A percentile compares a stretch with the other conserved stretches of the same genome.
These are phyloP conservation scores for Pentamera pediparva DNA, from an alignment of 53 echinoderm and acorn worm species.

Conservation along the genomic window DNA sequence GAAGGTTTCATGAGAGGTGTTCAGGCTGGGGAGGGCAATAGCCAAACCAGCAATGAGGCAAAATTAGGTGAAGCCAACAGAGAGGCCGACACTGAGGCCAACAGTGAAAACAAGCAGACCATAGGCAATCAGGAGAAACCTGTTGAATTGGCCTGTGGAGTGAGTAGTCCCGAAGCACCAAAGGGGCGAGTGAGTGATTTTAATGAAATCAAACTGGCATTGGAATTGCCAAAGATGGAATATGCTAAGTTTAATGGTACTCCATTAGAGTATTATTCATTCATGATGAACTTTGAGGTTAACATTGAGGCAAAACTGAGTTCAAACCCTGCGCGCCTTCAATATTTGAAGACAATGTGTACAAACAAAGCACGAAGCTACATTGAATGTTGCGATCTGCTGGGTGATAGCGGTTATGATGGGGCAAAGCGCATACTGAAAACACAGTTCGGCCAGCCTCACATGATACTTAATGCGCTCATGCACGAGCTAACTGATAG, in stretches of 20 bases:
- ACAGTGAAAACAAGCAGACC: background rate
- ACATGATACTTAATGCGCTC: slow-evolving; percentile 38
- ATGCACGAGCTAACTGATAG: slow-evolving; percentile 45
- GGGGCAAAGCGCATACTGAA: slow-evolving; percentile 35
- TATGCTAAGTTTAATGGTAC: slow-evolving; percentile 38
- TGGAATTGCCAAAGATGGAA: slow-evolving; percentile 42
- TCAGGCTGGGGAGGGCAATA: background rate
- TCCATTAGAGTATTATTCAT: slow-evolving; percentile 41
- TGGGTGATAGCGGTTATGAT: slow-evolving; percentile 30
- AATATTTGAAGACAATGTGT: slow-evolving; percentile 53
- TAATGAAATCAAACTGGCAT: slow-evolving; percentile 46
- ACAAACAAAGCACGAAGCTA: slow-evolving; percentile 50
- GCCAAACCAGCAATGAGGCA: background rate
- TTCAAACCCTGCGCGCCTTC: slow-evolving; percentile 40
- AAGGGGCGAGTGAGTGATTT: slow-evolving; percentile 36
- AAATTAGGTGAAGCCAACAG: background rate
- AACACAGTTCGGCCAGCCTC: slow-evolving; percentile 45
- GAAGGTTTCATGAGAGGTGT: slow-evolving; percentile 32
- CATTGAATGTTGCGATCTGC: slow-evolving; percentile 48
- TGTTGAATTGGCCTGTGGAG: background rate
- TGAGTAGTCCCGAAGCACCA: background rate
- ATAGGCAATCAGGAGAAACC: background rate
- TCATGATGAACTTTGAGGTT: slow-evolving; percentile 42
- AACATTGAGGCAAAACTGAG: slow-evolving; percentile 42
- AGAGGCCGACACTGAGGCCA: background rate